Percentiles rank a stretch among this genome's conserved stretches.
Conservation (phyloP, 2,888 invertebrate genomes). For the Polydrusus cervinus region DNA sequence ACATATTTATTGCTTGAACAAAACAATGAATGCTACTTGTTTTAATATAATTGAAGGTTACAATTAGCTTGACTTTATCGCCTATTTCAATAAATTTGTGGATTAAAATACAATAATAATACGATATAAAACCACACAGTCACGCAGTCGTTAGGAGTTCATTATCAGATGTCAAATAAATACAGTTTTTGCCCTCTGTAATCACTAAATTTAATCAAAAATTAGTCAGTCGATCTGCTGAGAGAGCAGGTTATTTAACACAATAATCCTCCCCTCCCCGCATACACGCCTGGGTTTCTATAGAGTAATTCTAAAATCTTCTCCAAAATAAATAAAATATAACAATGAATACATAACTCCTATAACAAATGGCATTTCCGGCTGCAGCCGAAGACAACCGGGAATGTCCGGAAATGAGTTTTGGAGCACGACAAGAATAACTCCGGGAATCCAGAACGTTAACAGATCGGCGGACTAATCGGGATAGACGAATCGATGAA, state of each 20-base stretch:
- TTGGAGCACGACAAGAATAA: slow-evolving; percentile 45
- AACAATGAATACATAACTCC: slow-evolving; percentile 36
- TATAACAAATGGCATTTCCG: slow-evolving; percentile 39
- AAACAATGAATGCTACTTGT: slow-evolving; percentile 14
- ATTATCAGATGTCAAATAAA: no score
- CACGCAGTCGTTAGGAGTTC: no score
- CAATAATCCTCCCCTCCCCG: no score
- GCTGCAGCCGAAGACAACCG: slow-evolving; percentile 39
- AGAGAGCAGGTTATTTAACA: no score
- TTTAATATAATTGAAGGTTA: slow-evolving; percentile 13
- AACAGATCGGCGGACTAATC: slow-evolving; percentile 40
- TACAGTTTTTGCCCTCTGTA: no score
- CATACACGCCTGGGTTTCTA: neutral
- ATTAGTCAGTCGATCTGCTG: no score
- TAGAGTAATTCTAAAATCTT: slow-evolving; percentile 1
- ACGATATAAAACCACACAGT: neutral
- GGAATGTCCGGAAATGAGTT: slow-evolving; percentile 47
- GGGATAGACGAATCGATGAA: slow-evolving; percentile 34
- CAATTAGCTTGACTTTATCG: slow-evolving; percentile 5
- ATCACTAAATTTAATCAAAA: no score
- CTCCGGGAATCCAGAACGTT: slow-evolving; percentile 34
- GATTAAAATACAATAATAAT: neutral
- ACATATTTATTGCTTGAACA: slow-evolving; percentile 9
- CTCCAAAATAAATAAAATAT: slow-evolving; percentile 4
- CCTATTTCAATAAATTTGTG: neutral